Base-by-base conservation (phyloP, 2,797 vertebrate genomes). In the Darevskia nairensis region DNA sequence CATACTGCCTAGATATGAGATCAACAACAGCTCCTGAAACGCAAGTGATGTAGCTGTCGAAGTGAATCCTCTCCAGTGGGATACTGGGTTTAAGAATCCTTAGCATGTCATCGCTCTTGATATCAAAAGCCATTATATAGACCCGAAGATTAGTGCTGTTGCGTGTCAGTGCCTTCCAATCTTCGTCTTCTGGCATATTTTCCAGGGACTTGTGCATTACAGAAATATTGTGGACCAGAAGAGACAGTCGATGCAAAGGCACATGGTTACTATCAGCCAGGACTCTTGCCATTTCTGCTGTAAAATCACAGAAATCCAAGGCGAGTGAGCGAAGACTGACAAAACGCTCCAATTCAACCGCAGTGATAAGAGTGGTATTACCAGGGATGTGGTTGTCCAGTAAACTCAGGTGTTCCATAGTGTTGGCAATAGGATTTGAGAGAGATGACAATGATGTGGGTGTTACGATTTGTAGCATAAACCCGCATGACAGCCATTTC, bases 1-100 rank as follows among this genome's bases (percentile, higher is more conserved):
- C 98, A 94, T 99, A 99, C 96, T 99, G 99, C 97, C 98, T 98
- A 89, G 98, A 98, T 96, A 99, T 98, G 94, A 99, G 98, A 96
- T 99, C 99, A 96, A 99, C 95, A 82, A 98, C 97, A 82, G 97
- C 98, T 74, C 98, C 99, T 25, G 98, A 98, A 96, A 99, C 98
- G 91, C 97, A 97, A 44, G 98, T 98, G 94, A 97, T 97, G 94
- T 98, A 99, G 96, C 98, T 99, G 96, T 99, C 99, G 88, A 99
- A 98, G 94, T 99, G 99, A 95, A 99, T 98, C 93, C 98, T 98
- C 97, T 99, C 98, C 94, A 99, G 96, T 3, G 99, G 99, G 92
- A 99, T 97, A 96, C 98, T 98, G 80, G 99, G 99, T 96, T 99
- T 99, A 83, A 99, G 97, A 96, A 99, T 98, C 94, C 98, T 96